These are phyloP conservation scores for Popillia japonica DNA, from an alignment of 1,140 invertebrate species.

Conservation along the genomic window DNA sequence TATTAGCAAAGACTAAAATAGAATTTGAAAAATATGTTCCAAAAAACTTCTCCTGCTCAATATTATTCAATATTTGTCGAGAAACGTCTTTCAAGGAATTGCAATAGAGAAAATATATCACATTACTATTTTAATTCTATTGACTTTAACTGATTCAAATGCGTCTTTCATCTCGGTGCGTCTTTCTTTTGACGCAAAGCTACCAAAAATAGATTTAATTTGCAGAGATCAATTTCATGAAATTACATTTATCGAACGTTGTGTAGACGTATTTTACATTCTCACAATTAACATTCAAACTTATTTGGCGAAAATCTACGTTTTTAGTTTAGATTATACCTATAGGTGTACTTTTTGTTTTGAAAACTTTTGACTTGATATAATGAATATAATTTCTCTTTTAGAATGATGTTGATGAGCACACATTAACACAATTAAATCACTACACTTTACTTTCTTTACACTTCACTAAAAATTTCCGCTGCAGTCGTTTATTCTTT, in stretches of 20 bases:
- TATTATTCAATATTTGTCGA: too few species aligned
- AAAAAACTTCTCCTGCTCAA: too few species aligned
- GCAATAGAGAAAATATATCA: too few species aligned
- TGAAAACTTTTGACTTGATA: neutral
- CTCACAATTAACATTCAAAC: neutral
- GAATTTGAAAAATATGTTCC: too few species aligned
- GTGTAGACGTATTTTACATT: neutral
- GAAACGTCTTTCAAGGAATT: too few species aligned
- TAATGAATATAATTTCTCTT: neutral
- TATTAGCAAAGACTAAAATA: too few species aligned
- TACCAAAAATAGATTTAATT: conserved; percentile 6
- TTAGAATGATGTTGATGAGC: neutral
- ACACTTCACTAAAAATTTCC: neutral
- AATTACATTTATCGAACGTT: neutral
- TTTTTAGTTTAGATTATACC: neutral
- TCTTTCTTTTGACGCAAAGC: neutral
- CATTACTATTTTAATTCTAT: neutral
- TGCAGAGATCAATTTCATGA: neutral
- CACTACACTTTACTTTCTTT: neutral
- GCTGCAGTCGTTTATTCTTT: neutral
- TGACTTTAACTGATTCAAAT: neutral
- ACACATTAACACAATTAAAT: neutral
- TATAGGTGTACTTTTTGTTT: neutral
- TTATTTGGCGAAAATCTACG: neutral
- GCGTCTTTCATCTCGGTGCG: neutral